Conservation (phyloP, 2,888 invertebrate genomes). For the Calliscelio sp. region DNA sequence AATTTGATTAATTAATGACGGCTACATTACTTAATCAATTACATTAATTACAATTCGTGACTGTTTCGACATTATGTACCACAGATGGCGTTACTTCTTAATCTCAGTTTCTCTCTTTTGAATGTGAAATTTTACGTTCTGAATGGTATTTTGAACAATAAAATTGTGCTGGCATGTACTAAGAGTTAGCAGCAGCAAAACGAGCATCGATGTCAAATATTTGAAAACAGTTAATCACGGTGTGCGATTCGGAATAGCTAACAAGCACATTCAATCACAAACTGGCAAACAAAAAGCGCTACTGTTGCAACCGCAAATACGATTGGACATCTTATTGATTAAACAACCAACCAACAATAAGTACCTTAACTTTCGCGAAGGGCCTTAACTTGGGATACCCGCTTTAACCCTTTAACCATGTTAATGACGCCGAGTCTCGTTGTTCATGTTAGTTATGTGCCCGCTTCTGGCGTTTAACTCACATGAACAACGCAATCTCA, state of each 20-base stretch:
- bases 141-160: too few relatives aligned
- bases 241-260: not conserved
- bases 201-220: slow-evolving; percentile 1
- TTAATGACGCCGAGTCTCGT: slow-evolving; percentile 51
- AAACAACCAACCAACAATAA: slow-evolving; percentile 42
- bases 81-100: too few relatives aligned
- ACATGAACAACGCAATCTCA: slow-evolving; percentile 59
- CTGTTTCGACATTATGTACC: too few relatives aligned
- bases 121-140: too few relatives aligned
- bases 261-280: slow-evolving; percentile 8
- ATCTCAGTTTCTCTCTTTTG: too few relatives aligned
- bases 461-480: slow-evolving; percentile 53
- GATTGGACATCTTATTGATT: slow-evolving; percentile 32
- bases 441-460: slow-evolving; percentile 49
- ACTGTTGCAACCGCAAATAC: not conserved
- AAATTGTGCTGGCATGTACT: not conserved
- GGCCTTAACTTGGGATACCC: slow-evolving; percentile 31
- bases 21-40: too few relatives aligned
- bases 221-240: not conserved
- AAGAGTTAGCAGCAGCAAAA: too few relatives aligned
- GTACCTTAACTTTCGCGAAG: slow-evolving; percentile 30
- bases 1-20: too few relatives aligned
- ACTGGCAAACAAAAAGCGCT: slow-evolving; percentile 18
- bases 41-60: too few relatives aligned
- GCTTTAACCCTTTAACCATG: slow-evolving; percentile 50